Percentiles rank a stretch among this genome's conserved stretches.
phyloP scores from a whole-genome alignment of 2,113 vertebrate genomes.

The Megaptera novaeangliae region DNA sequence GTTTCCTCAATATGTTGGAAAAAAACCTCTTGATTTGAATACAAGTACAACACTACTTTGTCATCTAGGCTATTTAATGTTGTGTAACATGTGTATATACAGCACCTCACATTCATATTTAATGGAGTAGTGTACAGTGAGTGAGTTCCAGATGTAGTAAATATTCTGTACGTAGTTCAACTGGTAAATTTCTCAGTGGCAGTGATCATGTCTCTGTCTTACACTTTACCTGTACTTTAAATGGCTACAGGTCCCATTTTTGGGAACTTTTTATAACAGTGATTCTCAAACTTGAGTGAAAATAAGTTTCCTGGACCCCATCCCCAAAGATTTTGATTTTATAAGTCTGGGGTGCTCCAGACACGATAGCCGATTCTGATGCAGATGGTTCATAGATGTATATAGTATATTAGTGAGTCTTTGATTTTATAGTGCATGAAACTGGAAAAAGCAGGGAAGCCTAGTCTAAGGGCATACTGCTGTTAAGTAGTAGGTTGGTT shows the following conservation, averaged over 20 bases:
- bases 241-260: neutral
- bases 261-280: neutral
- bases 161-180: neutral
- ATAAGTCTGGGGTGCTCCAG: neutral
- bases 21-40: neutral
- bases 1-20: neutral
- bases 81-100: neutral
- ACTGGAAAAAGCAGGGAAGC: neutral
- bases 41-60: neutral
- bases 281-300: slow-evolving; percentile 3
- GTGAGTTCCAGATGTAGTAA: neutral
- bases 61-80: neutral
- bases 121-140: neutral
- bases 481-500: neutral
- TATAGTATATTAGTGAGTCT: neutral
- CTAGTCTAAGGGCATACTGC: neutral
- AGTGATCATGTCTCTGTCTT: neutral
- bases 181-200: neutral
- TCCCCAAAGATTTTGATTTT: slow-evolving; percentile 26
- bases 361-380: neutral
- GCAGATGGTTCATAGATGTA: neutral
- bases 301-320: neutral
- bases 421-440: neutral
- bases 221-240: neutral
- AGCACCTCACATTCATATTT: neutral